Percentiles rank a stretch among this genome's conserved stretches.
Conservation (phyloP, 1,140 invertebrate species). For the Anoplolepis gracilipes region DNA sequence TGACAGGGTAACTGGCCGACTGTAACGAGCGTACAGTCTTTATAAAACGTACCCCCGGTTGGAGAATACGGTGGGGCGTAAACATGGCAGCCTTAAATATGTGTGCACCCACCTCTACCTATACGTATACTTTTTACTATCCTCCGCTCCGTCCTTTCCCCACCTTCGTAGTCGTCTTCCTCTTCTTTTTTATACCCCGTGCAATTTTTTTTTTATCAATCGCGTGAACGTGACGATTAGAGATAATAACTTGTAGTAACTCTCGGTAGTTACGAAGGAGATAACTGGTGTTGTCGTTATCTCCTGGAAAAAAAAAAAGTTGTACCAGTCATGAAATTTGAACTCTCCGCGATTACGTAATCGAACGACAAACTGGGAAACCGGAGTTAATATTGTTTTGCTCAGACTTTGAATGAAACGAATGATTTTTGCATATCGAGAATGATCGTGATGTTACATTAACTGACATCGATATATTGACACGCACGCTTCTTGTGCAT, state of each 20-base stretch:
- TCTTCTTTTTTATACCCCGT: background rate
- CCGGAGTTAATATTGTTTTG: background rate
- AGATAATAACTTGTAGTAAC: background rate
- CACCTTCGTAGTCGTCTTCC: background rate
- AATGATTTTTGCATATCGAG: background rate
- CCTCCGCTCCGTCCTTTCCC: background rate
- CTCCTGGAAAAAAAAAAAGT: background rate
- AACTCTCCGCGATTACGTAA: background rate
- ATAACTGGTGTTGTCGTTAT: background rate
- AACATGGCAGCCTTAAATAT: slow-evolving; percentile 64
- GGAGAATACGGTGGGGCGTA: slow-evolving; percentile 60
- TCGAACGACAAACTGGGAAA: background rate
- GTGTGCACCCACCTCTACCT: slow-evolving; percentile 3
- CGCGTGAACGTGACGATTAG: background rate
- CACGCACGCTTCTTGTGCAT: background rate
- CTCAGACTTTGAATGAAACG: background rate
- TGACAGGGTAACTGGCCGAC: slow-evolving; percentile 54
- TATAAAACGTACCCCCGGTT: slow-evolving; percentile 57
- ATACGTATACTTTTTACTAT: background rate
- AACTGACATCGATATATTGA: background rate
- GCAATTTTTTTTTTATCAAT: background rate
- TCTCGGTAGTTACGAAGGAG: background rate
- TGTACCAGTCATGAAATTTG: background rate
- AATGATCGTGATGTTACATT: background rate
- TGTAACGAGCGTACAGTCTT: slow-evolving; percentile 49